Conservation (phyloP, 2,888 invertebrate genomes). For the Saturnia pavonia region DNA sequence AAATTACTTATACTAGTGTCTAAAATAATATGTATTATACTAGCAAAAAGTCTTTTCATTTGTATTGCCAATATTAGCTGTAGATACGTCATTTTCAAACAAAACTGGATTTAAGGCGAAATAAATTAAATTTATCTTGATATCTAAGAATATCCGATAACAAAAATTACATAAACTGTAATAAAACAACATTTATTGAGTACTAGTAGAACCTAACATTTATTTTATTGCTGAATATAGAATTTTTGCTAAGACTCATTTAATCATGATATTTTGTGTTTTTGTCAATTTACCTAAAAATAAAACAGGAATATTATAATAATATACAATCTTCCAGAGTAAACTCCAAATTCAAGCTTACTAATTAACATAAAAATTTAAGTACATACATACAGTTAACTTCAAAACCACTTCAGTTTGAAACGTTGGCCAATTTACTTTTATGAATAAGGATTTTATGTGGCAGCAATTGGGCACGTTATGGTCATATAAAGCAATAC, state of each 20-base stretch:
- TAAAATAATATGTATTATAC: too few species aligned
- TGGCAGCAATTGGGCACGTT: constrained; percentile 40
- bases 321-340: neutral
- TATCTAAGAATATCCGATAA: too few species aligned
- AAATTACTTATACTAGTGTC: too few species aligned
- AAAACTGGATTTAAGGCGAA: too few species aligned
- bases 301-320: neutral
- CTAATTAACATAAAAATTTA: neutral
- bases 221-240: too few species aligned
- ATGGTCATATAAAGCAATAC: constrained; percentile 19
- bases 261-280: neutral
- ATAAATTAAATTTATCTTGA: too few species aligned
- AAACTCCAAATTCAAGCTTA: neutral
- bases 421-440: constrained; percentile 49
- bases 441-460: constrained; percentile 50
- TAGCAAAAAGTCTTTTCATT: neutral
- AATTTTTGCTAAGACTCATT: neutral
- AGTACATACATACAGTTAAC: neutral
- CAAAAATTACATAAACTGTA: too few species aligned
- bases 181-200: too few species aligned
- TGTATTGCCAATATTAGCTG: neutral
- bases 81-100: neutral
- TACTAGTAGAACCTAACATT: too few species aligned
- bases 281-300: neutral
- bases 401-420: constrained; percentile 24